phyloP scores from a whole-genome alignment of 2,797 vertebrate genomes.

The Crenichthys baileyi region DNA sequence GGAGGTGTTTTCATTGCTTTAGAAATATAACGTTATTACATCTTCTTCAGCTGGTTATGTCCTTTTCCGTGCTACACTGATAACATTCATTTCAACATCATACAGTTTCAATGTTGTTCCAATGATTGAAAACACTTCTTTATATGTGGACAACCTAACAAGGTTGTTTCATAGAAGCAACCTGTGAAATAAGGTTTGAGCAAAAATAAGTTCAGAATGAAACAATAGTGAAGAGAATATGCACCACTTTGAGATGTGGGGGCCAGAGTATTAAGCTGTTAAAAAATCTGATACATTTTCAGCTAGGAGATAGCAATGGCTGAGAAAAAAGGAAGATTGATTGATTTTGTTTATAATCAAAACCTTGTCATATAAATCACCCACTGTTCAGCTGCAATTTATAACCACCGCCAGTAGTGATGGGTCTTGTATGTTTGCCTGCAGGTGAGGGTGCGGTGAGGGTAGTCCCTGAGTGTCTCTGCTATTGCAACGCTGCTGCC shows the following conservation, averaged over 20 bases:
- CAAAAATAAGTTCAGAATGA: slow-evolving; percentile 42
- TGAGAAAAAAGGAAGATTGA: slow-evolving; percentile 10
- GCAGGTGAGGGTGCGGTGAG: no score
- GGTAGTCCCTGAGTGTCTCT: no score
- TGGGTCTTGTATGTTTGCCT: neutral
- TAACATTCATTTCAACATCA: slow-evolving; percentile 64
- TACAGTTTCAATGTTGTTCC: slow-evolving; percentile 61
- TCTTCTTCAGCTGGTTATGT: slow-evolving; percentile 49
- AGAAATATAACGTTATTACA: slow-evolving; percentile 50
- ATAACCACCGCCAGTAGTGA: slow-evolving; percentile 10
- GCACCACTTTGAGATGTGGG: slow-evolving; percentile 19
- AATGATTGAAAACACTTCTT: slow-evolving; percentile 62
- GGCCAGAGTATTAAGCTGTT: slow-evolving; percentile 17
- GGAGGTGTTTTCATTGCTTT: neutral
- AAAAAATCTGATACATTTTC: slow-evolving; percentile 24
- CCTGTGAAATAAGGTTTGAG: slow-evolving; percentile 23
- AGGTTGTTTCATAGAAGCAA: slow-evolving; percentile 35
- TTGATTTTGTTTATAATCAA: slow-evolving; percentile 19
- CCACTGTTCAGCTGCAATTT: no score
- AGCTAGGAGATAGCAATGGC: slow-evolving; percentile 1
- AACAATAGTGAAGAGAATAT: slow-evolving; percentile 27
- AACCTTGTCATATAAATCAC: neutral
- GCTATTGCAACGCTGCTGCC: no score
- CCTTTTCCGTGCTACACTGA: slow-evolving; percentile 37
- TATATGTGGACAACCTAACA: slow-evolving; percentile 44